phyloP scores from a whole-genome alignment of 2,888 invertebrate species.

The Dorcus parallelipipedus region DNA sequence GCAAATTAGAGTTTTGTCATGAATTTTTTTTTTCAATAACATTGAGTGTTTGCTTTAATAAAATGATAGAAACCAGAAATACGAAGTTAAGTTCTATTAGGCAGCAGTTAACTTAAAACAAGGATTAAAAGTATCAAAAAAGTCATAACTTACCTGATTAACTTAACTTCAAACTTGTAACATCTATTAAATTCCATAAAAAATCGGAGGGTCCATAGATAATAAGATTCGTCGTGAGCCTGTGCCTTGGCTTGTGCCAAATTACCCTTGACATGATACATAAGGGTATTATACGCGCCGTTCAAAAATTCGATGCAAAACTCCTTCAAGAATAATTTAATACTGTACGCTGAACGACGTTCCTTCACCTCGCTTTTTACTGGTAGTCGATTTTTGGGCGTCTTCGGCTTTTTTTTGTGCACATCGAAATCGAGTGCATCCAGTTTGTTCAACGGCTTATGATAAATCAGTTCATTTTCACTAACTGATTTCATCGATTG shows the following conservation, averaged over 20 bases:
- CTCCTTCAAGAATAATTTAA: conserved; percentile 86
- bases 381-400: conserved; percentile 74
- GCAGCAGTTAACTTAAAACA: no score
- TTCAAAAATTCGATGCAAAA: conserved; percentile 92
- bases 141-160: conserved; percentile 67
- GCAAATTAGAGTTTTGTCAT: no score
- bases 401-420: conserved; percentile 66
- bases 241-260: conserved; percentile 66
- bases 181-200: conserved; percentile 97
- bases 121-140: no score
- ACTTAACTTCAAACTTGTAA: conserved; percentile 80
- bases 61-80: no score
- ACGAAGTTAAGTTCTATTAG: no score
- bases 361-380: conserved; percentile 59
- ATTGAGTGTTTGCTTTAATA: no score
- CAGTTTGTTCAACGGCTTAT: conserved; percentile 78
- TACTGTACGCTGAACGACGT: conserved; percentile 82
- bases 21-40: no score
- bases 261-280: conserved; percentile 75
- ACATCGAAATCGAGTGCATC: conserved; percentile 74
- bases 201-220: conserved; percentile 90
- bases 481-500: conserved; percentile 92
- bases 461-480: conserved; percentile 80
- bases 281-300: conserved; percentile 89
- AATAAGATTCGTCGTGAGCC: conserved; percentile 88